Percentiles rank a stretch among this genome's conserved stretches.
Evolutionary conservation across 2,888 invertebrate genomes (phyloP).

Genomic region (Siphonodentalium dalli): DNA sequence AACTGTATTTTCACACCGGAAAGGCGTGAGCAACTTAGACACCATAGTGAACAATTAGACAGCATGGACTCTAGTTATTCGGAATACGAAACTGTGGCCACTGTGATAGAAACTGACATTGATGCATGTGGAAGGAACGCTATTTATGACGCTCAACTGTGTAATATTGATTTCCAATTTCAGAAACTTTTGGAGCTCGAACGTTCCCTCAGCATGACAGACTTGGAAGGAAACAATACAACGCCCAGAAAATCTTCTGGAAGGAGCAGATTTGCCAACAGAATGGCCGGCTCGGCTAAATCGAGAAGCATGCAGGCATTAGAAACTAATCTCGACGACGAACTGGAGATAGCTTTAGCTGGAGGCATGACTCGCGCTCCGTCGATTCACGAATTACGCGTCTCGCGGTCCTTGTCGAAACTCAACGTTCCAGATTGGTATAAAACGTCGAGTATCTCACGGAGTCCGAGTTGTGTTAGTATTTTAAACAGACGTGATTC

Average conservation of each 20-base stretch:
- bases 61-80: constrained; percentile 40
- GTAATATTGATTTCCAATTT: constrained; percentile 45
- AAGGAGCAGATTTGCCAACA: constrained; percentile 50
- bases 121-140: constrained; percentile 42
- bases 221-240: constrained; percentile 35
- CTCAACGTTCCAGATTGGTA: constrained; percentile 96
- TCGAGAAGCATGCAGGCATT: constrained; percentile 55
- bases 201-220: constrained; percentile 55
- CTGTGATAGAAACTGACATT: constrained; percentile 51
- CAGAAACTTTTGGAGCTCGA: constrained; percentile 41
- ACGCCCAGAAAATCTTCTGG: constrained; percentile 38
- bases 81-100: constrained; percentile 42
- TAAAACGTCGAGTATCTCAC: constrained; percentile 69
- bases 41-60: constrained; percentile 50
- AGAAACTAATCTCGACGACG: constrained; percentile 51
- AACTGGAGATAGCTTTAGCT: constrained; percentile 31
- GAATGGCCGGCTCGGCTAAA: constrained; percentile 44
- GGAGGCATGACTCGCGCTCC: constrained; percentile 71
- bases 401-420: constrained; percentile 90
- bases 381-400: constrained; percentile 92
- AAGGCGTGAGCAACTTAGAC: constrained; percentile 43
- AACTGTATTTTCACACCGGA: constrained; percentile 53
- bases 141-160: constrained; percentile 19
- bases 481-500: constrained; percentile 44
- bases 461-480: constrained; percentile 51